A percentile compares a stretch with the other conserved stretches of the same genome.
phyloP scores from a whole-genome alignment of 37 sponge, comb jelly and placozoan species.

The Corticium candelabrum region DNA sequence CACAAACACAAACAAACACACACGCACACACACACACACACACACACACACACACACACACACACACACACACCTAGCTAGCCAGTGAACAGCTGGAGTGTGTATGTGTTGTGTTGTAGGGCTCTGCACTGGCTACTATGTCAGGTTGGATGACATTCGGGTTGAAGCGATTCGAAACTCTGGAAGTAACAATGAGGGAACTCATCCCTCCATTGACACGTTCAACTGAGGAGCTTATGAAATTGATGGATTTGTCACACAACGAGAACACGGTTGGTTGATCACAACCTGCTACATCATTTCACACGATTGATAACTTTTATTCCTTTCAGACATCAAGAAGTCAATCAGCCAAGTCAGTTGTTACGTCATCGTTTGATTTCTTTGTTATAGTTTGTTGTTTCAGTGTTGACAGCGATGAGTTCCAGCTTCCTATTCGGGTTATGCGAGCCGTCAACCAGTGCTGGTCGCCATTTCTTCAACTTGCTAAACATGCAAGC shows the following conservation, averaged over 20 bases:
- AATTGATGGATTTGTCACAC: background rate
- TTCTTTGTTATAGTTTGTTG: no score
- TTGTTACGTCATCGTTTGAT: no score
- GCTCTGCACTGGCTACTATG: background rate
- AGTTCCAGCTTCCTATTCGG: background rate
- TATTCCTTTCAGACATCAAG: no score
- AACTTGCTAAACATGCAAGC: background rate
- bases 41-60: background rate
- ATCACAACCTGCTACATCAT: no score
- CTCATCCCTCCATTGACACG: background rate
- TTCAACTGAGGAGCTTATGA: background rate
- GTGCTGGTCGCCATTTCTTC: background rate
- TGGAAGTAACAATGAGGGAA: background rate
- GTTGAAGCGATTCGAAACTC: background rate
- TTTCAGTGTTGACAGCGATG: background rate
- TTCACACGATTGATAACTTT: no score
- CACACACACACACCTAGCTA: conserved; percentile 1
- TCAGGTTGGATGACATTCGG: background rate
- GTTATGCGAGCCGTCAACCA: background rate
- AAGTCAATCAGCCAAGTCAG: no score
- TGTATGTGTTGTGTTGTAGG: no score
- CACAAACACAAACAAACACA: background rate
- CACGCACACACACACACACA: no score
- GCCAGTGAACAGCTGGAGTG: no score
- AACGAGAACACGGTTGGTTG: no score